These are phyloP conservation scores for Cyphomyrmex costatus DNA, from an alignment of 1,140 invertebrate species.

Conservation along the genomic window DNA sequence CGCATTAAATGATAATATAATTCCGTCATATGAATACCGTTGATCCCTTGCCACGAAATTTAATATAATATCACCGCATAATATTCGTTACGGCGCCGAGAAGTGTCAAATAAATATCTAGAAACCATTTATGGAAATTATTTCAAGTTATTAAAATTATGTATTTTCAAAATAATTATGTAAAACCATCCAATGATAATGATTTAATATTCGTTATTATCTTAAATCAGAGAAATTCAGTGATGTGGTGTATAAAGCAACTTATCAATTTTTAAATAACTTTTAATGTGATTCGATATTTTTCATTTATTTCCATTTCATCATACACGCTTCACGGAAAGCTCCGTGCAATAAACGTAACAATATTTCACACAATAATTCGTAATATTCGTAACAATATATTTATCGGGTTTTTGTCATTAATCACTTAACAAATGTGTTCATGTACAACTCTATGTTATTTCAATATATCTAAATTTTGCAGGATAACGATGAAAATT, in stretches of 20 bases:
- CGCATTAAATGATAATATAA: slow-evolving; percentile 30
- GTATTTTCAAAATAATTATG: slow-evolving; percentile 28
- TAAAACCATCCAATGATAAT: slow-evolving; percentile 25
- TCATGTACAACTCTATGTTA: background rate
- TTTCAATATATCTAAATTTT: background rate
- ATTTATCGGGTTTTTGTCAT: slow-evolving; percentile 5
- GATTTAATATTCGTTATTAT: slow-evolving; percentile 9
- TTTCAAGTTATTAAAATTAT: slow-evolving; percentile 27
- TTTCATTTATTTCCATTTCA: slow-evolving; percentile 11
- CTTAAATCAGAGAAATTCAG: background rate
- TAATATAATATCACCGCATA: slow-evolving; percentile 53
- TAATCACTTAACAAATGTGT: slow-evolving; percentile 22
- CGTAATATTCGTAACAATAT: background rate
- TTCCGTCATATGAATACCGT: slow-evolving; percentile 18
- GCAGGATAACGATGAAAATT: slow-evolving; percentile 1
- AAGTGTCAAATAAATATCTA: slow-evolving; percentile 63
- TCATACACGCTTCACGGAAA: background rate
- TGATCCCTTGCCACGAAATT: slow-evolving; percentile 48
- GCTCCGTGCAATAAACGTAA: slow-evolving; percentile 19
- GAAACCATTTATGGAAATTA: slow-evolving; percentile 49
- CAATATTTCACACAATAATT: background rate
- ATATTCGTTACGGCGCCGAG: slow-evolving; percentile 33
- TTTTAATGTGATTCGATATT: slow-evolving; percentile 3
- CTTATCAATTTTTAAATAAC: background rate
- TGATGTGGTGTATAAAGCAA: background rate